Percentiles rank a stretch among this genome's conserved stretches.
These are phyloP conservation scores for Galerucella nymphaeae DNA, from an alignment of 2,888 invertebrate species.

Conservation along the genomic window DNA sequence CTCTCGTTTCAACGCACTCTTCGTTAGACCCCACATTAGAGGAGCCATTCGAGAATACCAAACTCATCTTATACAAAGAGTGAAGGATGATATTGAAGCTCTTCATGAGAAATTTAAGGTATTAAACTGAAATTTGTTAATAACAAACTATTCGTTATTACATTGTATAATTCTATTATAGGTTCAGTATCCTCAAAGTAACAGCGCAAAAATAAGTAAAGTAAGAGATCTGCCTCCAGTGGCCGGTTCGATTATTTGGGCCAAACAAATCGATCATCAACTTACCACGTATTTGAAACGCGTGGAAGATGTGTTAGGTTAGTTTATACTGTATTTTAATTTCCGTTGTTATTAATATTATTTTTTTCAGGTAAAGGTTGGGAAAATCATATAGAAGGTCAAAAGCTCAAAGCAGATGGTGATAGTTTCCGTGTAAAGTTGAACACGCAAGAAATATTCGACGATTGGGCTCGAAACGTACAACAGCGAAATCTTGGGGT, in stretches of 20 bases:
- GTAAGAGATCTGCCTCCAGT: conserved; percentile 96
- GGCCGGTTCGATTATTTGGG: conserved; percentile 99
- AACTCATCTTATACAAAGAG: conserved; percentile 97
- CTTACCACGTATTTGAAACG: conserved; percentile 94
- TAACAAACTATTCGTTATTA: too few relatives aligned
- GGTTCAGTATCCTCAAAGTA: conserved; percentile 96
- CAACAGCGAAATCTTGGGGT: conserved; percentile 95
- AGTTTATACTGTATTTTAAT: conserved; percentile 36
- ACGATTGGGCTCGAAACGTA: conserved; percentile 96
- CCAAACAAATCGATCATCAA: conserved; percentile 97
- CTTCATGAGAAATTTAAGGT: conserved; percentile 98
- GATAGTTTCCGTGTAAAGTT: conserved; percentile 97
- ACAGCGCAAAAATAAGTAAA: conserved; percentile 90
- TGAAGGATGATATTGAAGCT: conserved; percentile 98
- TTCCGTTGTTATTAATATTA: background rate
- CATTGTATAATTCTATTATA: conserved; percentile 57
- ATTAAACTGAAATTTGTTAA: background rate
- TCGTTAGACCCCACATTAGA: conserved; percentile 98
- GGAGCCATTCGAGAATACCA: conserved; percentile 99
- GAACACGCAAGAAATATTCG: conserved; percentile 97
- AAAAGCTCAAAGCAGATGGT: conserved; percentile 96
- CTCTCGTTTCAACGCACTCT: conserved; percentile 97
- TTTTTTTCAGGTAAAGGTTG: conserved; percentile 84
- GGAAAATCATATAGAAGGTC: conserved; percentile 99
- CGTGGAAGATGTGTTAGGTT: conserved; percentile 97